Conservation (phyloP, 2,113 vertebrate genomes). For the Planiliza haematocheilus region DNA sequence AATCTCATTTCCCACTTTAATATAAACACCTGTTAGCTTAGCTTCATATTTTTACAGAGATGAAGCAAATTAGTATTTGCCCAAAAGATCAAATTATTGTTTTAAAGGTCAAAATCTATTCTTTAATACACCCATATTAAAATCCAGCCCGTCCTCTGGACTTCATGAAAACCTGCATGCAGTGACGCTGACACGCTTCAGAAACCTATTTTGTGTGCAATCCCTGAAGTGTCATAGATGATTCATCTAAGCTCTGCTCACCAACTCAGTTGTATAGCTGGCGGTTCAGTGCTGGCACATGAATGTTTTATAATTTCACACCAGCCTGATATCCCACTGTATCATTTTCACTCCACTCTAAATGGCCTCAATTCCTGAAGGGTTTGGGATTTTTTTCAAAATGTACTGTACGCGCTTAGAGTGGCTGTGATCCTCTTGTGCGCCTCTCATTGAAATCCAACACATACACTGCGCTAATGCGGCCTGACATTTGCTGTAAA, state of each 20-base stretch:
- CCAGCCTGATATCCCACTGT: slow-evolving; percentile 24
- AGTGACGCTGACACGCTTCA: slow-evolving; percentile 32
- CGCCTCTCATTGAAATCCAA: background rate
- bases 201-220: slow-evolving; percentile 40
- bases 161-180: slow-evolving; percentile 6
- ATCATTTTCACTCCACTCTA: slow-evolving; percentile 20
- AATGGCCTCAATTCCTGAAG: slow-evolving; percentile 29
- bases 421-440: slow-evolving; percentile 12
- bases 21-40: too few species aligned
- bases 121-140: background rate
- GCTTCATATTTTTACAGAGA: background rate
- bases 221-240: slow-evolving; percentile 53
- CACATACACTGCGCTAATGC: background rate
- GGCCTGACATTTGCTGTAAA: slow-evolving; percentile 40
- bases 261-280: slow-evolving; percentile 25
- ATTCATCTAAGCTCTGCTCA: slow-evolving; percentile 39
- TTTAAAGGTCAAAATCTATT: background rate
- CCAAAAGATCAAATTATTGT: background rate
- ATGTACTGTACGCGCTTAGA: slow-evolving; percentile 30
- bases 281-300: slow-evolving; percentile 29
- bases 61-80: background rate
- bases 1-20: too few species aligned
- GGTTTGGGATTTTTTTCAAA: slow-evolving; percentile 4
- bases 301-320: slow-evolving; percentile 57
- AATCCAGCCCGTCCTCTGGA: slow-evolving; percentile 12